Base-by-base conservation (phyloP, 2,113 vertebrate species). In the Mormoops blainvillei region DNA sequence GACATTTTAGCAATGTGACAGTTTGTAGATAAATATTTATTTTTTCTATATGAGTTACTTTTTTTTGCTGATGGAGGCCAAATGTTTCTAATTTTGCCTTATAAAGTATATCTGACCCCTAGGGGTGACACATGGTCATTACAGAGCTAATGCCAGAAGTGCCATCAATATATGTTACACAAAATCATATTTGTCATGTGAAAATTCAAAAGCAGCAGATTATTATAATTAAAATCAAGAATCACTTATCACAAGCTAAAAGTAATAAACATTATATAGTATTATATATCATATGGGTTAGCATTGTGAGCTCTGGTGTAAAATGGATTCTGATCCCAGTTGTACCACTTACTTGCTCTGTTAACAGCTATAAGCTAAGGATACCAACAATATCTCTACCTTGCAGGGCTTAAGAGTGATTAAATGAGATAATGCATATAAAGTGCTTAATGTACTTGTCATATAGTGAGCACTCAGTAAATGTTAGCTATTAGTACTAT, bases 31-130 rank as follows among this genome's bases (percentile, higher is more conserved):
- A 38, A 65, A 83, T 91, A 77, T 31, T 81, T 77, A 15, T 83
- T 95, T 28, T 92, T 91, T 86, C 78, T 80, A 13, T 76, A 24
- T 88, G 67, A 83, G 13, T 38, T 77, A 65, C 13, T 52, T 67
- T 96, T 97, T 92, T 92, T 67, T 84, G 24, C 38, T 87, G 63
- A 87, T 87, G n/a, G 45, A 83, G 76, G 58, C 61, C 52, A 77
- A 61, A 48, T 87, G 86, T 82, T 97, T 97, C 74, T 95, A 54
- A 96, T 94, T 95, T 94, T 38, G 70, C 38, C 54, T 91, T 83
- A 95, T 88, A 96, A 92, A 87, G 92, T 96, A 48, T 94, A 94
- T 94, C 43, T 91, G 82, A 92, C 88, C 88, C 52, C 74, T 95
- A 84, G 48, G n/a, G 71, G 82, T 97, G 63, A 91, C 61, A 74